These are phyloP conservation scores for Menura novaehollandiae DNA, from an alignment of 2,113 vertebrate genomes.

Conservation along the genomic window DNA sequence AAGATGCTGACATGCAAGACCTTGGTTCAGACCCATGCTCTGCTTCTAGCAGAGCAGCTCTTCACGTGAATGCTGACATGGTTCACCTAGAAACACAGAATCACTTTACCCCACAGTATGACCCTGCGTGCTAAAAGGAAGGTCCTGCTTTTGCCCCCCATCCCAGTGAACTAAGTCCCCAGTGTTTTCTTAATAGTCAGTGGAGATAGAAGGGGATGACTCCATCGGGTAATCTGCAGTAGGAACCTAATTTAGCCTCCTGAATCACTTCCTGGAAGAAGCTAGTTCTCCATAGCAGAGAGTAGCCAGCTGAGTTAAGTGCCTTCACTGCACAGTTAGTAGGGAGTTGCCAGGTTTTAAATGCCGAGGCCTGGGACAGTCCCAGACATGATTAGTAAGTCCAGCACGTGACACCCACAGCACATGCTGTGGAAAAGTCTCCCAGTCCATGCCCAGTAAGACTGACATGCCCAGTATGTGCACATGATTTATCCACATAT, in stretches of 20 bases:
- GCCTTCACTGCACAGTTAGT: rapidly evolving
- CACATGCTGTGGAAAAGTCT: not conserved
- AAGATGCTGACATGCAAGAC: not conserved
- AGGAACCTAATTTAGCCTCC: not conserved
- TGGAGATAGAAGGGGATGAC: not conserved
- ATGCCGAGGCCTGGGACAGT: not conserved
- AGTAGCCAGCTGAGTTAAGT: not conserved
- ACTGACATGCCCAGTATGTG: not conserved
- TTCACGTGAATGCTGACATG: not conserved
- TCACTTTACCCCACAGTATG: not conserved
- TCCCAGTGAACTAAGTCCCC: not conserved
- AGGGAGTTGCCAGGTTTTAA: not conserved
- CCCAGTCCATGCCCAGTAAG: not conserved
- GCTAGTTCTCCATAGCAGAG: rapidly evolving
- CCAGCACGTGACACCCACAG: rapidly evolving
- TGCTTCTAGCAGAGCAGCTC: not conserved
- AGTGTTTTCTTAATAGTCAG: not conserved
- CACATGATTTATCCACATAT: not conserved
- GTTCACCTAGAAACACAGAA: not conserved
- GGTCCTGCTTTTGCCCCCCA: not conserved
- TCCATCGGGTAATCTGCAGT: not conserved
- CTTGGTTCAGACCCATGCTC: not conserved
- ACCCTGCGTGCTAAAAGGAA: not conserved
- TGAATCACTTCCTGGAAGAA: conserved; percentile 5
- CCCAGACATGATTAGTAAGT: not conserved